Base-by-base conservation (phyloP, 2,888 invertebrate genomes). In the Oscheius onirici region DNA sequence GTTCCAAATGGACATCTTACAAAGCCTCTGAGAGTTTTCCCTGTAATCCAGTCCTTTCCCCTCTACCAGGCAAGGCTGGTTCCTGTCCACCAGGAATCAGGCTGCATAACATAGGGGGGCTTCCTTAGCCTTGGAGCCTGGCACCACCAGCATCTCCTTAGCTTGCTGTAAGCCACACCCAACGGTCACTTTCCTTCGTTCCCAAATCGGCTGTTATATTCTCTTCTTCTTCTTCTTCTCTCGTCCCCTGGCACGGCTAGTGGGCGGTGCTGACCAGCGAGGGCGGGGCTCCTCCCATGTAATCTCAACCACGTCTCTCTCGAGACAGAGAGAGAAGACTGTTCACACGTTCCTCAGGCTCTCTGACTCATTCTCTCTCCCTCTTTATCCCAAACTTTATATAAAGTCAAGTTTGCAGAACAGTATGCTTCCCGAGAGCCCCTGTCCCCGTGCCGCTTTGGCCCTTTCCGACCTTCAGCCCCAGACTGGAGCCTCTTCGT, bases 401-500 rank as follows among this genome's bases (percentile, higher is more conserved):
- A n/a, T n/a, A n/a, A n/a, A n/a, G n/a, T n/a, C n/a, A n/a, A n/a
- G n/a, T n/a, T n/a, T n/a, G n/a, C n/a, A n/a, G n/a, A n/a, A 55
- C 26, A 71, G 49, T 20, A 86, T 86, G 84, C 82, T 86, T 69
- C 86, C 86, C 49, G 85, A 86, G 69, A 82, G 82, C 52, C 86
- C 85, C 75, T 86, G 84, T 13, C 86, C 86, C 60, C 86, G 86
- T 63, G 84, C 85, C 55, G 86, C 85, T 44, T 77, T 86, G 54
- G 86, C 86, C 69, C 82, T 86, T 54, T 84, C 83, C 75, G 86
- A 86, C 68, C 77, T 86, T n/a, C 86, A 84, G 71, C 80, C 80
- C 10, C 80, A 84, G 70, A 81, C 82, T 49, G 80, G 82, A 40
- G 78, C 81, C 44, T 79, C 78, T 10, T 82, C 78, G 54, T 77